A percentile compares a stretch with the other conserved stretches of the same genome.
Conservation (phyloP, 2,113 vertebrate species). For the Seriola dumerili region DNA sequence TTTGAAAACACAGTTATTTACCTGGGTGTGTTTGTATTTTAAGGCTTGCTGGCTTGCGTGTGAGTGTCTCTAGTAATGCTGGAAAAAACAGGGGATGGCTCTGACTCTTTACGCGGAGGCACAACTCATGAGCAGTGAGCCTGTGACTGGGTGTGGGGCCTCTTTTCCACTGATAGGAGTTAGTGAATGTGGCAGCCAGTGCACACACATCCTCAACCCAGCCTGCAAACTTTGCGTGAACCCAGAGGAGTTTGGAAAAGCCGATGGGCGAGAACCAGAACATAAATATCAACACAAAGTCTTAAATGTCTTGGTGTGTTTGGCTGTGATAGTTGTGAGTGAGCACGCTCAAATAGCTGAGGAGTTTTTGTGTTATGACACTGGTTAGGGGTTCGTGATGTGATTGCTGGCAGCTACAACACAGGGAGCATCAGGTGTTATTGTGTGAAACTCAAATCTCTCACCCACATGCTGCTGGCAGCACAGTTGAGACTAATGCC, state of each 20-base stretch:
- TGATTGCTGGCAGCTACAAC: constrained; percentile 38
- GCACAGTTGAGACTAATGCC: constrained; percentile 27
- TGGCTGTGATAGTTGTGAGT: background rate
- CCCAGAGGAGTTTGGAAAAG: constrained; percentile 43
- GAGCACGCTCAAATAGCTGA: constrained; percentile 11
- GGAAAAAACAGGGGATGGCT: constrained; percentile 22
- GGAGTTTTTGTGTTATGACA: constrained; percentile 23
- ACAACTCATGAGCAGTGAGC: constrained; percentile 30
- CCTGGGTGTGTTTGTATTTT: constrained; percentile 56
- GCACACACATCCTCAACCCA: constrained; percentile 38
- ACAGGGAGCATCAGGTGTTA: constrained; percentile 67
- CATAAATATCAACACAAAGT: constrained; percentile 23
- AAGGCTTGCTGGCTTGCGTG: constrained; percentile 25
- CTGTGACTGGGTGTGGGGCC: constrained; percentile 26
- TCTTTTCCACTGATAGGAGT: constrained; percentile 41
- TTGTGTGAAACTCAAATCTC: constrained; percentile 58
- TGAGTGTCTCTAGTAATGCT: constrained; percentile 12
- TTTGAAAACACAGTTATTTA: constrained; percentile 56
- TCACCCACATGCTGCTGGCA: constrained; percentile 51
- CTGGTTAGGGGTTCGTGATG: constrained; percentile 12
- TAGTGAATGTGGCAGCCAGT: constrained; percentile 64
- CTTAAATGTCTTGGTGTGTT: constrained; percentile 6
- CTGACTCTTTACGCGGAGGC: constrained; percentile 38
- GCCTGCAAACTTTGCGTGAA: constrained; percentile 60
- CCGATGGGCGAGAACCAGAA: constrained; percentile 27